phyloP scores from a whole-genome alignment of 2,113 vertebrate genomes.

The Lasiurus cinereus region DNA sequence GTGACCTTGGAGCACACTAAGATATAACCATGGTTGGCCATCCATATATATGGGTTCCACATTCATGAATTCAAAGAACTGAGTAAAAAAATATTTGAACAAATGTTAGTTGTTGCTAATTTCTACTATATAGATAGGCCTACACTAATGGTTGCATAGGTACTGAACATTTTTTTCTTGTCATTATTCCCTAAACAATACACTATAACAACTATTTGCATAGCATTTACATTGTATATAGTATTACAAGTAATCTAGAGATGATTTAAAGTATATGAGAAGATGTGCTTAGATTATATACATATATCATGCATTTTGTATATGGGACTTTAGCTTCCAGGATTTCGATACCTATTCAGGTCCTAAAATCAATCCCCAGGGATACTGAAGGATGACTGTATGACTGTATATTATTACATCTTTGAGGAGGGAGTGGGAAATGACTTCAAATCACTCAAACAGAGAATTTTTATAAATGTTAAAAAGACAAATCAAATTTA shows the following conservation, averaged over 20 bases:
- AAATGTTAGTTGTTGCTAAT: neutral
- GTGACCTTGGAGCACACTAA: neutral
- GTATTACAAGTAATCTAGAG: neutral
- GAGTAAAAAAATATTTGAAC: conserved; percentile 1
- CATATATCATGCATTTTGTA: neutral
- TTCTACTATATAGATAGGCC: neutral
- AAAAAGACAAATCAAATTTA: neutral
- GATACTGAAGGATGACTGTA: neutral
- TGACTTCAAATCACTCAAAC: neutral
- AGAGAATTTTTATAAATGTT: neutral
- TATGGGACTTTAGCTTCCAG: neutral
- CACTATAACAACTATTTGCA: neutral
- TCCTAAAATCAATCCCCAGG: neutral
- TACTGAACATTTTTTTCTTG: neutral
- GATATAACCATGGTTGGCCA: neutral
- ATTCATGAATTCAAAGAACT: neutral
- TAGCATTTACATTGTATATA: neutral
- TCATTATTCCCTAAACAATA: neutral
- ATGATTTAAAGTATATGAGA: neutral
- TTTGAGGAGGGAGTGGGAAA: neutral
- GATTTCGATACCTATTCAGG: neutral
- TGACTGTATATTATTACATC: neutral
- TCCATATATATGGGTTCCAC: neutral
- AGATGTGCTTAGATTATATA: neutral
- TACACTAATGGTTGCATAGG: neutral